Percentiles rank a stretch among this genome's conserved stretches.
Conservation (phyloP, 2,888 invertebrate genomes). For the Tenthredo livida region DNA sequence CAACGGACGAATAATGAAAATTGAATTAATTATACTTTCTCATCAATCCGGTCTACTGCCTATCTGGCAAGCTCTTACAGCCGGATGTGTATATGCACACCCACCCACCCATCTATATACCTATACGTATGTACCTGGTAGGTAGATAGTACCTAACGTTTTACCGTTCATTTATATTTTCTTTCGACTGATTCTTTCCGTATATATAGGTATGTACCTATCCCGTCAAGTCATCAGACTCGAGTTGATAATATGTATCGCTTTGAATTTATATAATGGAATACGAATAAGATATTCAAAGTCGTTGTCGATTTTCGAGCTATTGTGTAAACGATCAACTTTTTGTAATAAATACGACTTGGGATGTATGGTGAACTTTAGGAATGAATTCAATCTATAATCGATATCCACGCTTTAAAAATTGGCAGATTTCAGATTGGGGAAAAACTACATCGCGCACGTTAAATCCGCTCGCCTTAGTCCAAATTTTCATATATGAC, state of each 20-base stretch:
- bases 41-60: constrained; percentile 23
- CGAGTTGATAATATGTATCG: too few species aligned
- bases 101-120: too few species aligned
- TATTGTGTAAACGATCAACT: neutral
- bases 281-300: too few species aligned
- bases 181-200: neutral
- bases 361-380: neutral
- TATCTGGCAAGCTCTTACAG: neutral
- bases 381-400: neutral
- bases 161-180: neutral
- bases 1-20: constrained; percentile 31
- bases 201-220: too few species aligned
- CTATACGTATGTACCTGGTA: too few species aligned
- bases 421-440: neutral
- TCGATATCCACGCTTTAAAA: neutral
- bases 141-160: too few species aligned
- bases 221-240: neutral
- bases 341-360: neutral
- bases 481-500: neutral
- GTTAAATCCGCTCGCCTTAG: neutral
- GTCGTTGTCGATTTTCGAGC: too few species aligned
- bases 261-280: too few species aligned
- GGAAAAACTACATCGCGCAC: neutral
- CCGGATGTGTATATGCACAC: neutral
- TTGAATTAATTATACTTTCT: constrained; percentile 22